phyloP scores from a whole-genome alignment of 2,113 vertebrate species.

The Pteruthius melanotis region DNA sequence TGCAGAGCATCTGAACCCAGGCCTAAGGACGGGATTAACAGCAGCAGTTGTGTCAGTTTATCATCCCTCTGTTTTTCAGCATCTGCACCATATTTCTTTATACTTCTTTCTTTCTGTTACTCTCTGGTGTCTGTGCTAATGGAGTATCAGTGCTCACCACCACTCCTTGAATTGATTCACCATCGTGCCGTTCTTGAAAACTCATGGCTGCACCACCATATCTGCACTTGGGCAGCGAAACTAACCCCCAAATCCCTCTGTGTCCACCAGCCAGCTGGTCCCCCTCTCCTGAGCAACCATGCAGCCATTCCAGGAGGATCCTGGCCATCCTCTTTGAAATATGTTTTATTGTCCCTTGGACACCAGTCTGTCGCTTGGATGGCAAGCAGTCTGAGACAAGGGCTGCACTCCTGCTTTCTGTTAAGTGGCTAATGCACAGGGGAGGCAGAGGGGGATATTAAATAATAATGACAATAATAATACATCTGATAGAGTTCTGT shows the following conservation, averaged over 20 bases:
- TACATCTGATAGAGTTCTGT: constrained; percentile 39
- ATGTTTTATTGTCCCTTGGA: neutral
- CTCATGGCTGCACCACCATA: neutral
- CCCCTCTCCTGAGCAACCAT: neutral
- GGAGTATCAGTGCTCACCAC: neutral
- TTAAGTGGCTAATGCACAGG: neutral
- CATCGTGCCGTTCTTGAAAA: neutral
- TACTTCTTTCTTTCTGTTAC: neutral
- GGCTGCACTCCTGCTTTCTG: neutral
- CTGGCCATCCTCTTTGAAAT: neutral
- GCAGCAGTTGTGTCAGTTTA: neutral
- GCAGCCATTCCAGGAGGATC: neutral
- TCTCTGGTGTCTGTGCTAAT: neutral
- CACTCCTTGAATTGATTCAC: neutral
- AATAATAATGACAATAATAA: constrained; percentile 63
- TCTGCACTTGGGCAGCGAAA: neutral
- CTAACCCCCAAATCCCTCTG: neutral
- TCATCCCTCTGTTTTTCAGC: neutral
- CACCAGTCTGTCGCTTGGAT: neutral
- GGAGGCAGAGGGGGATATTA: constrained; percentile 25
- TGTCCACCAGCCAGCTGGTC: neutral
- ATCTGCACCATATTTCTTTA: neutral
- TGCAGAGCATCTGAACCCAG: neutral
- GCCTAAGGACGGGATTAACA: neutral
- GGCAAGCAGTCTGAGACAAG: neutral